Percentiles rank a stretch among this genome's conserved stretches.
phyloP scores from a whole-genome alignment of 92 coral and sea anemone species.

The Scolanthus callimorphus region DNA sequence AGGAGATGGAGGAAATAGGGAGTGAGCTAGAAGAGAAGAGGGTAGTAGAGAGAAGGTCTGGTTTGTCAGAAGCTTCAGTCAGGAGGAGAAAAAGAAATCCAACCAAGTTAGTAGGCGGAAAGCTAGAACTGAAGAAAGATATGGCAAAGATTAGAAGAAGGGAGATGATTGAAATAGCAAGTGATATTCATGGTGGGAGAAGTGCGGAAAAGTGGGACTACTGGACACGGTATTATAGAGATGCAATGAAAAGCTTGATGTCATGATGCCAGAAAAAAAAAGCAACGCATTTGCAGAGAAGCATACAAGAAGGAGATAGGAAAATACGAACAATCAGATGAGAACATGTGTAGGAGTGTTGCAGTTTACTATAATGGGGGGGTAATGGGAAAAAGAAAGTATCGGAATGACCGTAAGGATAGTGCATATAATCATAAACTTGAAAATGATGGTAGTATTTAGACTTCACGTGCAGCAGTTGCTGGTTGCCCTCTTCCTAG shows the following conservation, averaged over 20 bases:
- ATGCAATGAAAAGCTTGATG: neutral
- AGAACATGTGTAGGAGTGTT: conserved; percentile 47
- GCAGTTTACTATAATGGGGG: conserved; percentile 53
- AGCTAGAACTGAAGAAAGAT: conserved; percentile 3
- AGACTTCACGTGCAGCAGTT: conserved; percentile 11
- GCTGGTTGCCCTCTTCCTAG: conserved; percentile 20
- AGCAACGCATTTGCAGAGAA: no score
- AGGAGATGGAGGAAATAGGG: conserved; percentile 8
- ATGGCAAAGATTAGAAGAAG: conserved; percentile 12
- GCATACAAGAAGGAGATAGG: conserved; percentile 1
- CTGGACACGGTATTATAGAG: conserved; percentile 2
- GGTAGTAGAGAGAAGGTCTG: neutral
- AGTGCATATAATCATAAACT: conserved; percentile 8
- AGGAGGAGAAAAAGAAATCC: neutral
- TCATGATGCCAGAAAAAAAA: neutral
- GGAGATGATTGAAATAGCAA: conserved; percentile 19
- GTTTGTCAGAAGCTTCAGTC: neutral
- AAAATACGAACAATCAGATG: conserved; percentile 22
- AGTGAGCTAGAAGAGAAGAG: conserved; percentile 4
- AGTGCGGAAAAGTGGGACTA: conserved; percentile 22
- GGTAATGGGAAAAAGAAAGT: conserved; percentile 42
- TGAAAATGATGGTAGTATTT: neutral
- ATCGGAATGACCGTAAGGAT: conserved; percentile 29
- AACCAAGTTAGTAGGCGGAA: neutral
- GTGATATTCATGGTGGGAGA: conserved; percentile 20